These are phyloP conservation scores for Leistus spinibarbis DNA, from an alignment of 2,888 invertebrate species.

Conservation along the genomic window DNA sequence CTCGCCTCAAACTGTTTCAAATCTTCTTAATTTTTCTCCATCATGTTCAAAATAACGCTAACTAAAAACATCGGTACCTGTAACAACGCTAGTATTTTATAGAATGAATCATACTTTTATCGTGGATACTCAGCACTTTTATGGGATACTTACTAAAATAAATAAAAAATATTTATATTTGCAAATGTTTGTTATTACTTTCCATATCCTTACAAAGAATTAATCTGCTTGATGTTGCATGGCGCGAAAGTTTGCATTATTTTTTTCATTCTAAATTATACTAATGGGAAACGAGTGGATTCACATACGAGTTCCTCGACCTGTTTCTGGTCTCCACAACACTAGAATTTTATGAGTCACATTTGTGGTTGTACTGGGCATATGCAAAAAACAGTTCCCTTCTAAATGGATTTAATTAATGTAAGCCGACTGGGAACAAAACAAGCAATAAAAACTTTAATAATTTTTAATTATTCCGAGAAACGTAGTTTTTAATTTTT, in stretches of 20 bases:
- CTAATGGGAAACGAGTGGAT: slow-evolving; percentile 2
- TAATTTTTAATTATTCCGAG: slow-evolving; percentile 39
- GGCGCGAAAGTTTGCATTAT: not conserved
- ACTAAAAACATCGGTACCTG: no score
- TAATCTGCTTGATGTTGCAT: not conserved
- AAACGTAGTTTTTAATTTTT: slow-evolving; percentile 38
- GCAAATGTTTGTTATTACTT: not conserved
- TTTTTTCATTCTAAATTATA: not conserved
- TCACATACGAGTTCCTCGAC: not conserved
- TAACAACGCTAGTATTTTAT: no score
- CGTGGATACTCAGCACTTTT: no score
- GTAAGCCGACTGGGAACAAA: slow-evolving; percentile 34
- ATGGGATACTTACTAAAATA: no score
- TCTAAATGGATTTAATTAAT: slow-evolving; percentile 38
- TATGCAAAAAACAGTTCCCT: slow-evolving; percentile 34
- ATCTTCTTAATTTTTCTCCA: no score
- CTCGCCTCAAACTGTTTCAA: no score
- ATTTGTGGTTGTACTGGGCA: slow-evolving; percentile 35
- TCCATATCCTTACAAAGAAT: not conserved
- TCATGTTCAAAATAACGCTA: no score
- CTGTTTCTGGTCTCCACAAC: not conserved
- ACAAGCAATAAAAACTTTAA: slow-evolving; percentile 35
- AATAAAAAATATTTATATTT: not conserved
- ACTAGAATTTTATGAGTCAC: slow-evolving; percentile 23
- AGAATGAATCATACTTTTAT: no score